phyloP scores from a whole-genome alignment of 2,888 invertebrate genomes.

The Papilio elwesi region DNA sequence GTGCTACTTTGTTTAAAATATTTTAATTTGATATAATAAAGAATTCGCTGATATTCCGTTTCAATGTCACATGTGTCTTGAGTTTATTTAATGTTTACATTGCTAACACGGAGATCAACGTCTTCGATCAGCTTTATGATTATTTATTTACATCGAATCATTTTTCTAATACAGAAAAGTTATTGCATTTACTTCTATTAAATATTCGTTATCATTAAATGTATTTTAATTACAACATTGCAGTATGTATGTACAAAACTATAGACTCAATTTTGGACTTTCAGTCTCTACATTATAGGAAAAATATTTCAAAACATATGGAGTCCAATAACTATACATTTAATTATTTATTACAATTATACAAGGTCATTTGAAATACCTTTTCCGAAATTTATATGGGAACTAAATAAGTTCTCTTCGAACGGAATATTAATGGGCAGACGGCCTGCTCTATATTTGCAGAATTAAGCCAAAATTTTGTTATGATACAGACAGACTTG shows the following conservation, averaged over 20 bases:
- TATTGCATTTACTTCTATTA: slow-evolving; percentile 80
- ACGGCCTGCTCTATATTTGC: slow-evolving; percentile 29
- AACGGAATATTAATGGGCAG: slow-evolving; percentile 23
- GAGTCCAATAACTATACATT: slow-evolving; percentile 65
- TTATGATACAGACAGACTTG: slow-evolving; percentile 13
- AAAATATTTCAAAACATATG: slow-evolving; percentile 67
- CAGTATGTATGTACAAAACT: slow-evolving; percentile 80
- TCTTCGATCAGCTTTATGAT: slow-evolving; percentile 58
- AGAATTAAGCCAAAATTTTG: neutral
- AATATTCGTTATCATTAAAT: slow-evolving; percentile 73
- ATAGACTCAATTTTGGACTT: slow-evolving; percentile 84
- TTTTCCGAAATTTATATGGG: slow-evolving; percentile 35
- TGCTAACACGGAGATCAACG: slow-evolving; percentile 57
- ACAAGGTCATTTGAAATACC: slow-evolving; percentile 75
- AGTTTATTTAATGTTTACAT: slow-evolving; percentile 60
- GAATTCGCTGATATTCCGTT: slow-evolving; percentile 42
- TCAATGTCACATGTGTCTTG: slow-evolving; percentile 45
- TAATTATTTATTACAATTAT: slow-evolving; percentile 69
- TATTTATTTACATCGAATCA: slow-evolving; percentile 71
- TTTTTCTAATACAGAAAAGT: slow-evolving; percentile 78
- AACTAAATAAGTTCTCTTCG: slow-evolving; percentile 9
- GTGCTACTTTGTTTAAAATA: slow-evolving; percentile 46
- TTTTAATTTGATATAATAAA: slow-evolving; percentile 29
- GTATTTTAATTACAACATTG: slow-evolving; percentile 80
- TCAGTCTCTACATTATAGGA: slow-evolving; percentile 81